These are phyloP conservation scores for Himalopsyche kuldschensis DNA, from an alignment of 2,888 invertebrate species.

Conservation along the genomic window DNA sequence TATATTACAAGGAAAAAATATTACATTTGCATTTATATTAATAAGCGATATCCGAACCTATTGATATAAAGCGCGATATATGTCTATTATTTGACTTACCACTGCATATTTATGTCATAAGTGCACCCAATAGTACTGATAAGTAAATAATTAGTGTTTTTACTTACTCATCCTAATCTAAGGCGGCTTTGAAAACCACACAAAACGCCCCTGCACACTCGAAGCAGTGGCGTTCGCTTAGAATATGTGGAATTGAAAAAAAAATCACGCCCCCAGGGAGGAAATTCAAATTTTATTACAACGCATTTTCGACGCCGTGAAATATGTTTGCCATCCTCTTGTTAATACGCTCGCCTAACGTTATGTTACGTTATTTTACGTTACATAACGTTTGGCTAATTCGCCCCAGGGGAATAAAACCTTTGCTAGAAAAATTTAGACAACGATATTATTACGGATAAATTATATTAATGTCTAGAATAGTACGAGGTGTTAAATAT, in stretches of 20 bases:
- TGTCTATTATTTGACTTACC: too few species aligned
- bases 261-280: neutral
- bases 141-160: neutral
- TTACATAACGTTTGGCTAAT: neutral
- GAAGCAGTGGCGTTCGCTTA: neutral
- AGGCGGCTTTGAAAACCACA: neutral
- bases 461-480: too few species aligned
- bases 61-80: too few species aligned
- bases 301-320: neutral
- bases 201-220: neutral
- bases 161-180: neutral
- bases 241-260: neutral
- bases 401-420: neutral
- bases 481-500: too few species aligned
- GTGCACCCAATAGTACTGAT: too few species aligned
- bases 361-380: neutral
- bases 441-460: too few species aligned
- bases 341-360: neutral
- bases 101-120: too few species aligned
- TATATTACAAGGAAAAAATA: too few species aligned
- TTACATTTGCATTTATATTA: too few species aligned
- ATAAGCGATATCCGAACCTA: too few species aligned
- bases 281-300: neutral
- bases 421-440: neutral
- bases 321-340: constrained; percentile 1